Evolutionary conservation across 2,888 invertebrate species (phyloP).

Genomic region (Phytoseiulus persimilis): DNA sequence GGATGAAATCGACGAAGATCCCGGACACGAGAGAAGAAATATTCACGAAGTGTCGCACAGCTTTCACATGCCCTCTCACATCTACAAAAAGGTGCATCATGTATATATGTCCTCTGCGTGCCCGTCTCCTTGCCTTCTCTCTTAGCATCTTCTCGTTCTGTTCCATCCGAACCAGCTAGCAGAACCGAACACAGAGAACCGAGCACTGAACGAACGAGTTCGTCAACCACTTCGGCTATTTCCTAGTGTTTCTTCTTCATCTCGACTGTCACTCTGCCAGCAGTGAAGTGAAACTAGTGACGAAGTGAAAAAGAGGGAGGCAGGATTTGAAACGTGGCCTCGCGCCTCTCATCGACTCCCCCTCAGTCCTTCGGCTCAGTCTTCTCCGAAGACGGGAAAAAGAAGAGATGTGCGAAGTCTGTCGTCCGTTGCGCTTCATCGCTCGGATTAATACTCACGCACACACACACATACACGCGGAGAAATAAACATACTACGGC

Average conservation of each 20-base stretch:
- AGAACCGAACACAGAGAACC: too few species aligned
- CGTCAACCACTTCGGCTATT: not conserved
- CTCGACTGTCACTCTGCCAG: not conserved
- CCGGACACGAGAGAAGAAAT: too few species aligned
- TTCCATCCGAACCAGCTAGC: too few species aligned
- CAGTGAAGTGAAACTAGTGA: not conserved
- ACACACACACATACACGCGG: not conserved
- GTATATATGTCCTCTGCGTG: too few species aligned
- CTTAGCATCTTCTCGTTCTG: too few species aligned
- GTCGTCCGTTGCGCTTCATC: not conserved
- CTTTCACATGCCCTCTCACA: too few species aligned
- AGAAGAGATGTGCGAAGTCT: not conserved
- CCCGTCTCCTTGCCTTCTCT: too few species aligned
- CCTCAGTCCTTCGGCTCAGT: not conserved
- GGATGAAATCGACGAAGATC: too few species aligned
- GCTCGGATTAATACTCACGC: not conserved
- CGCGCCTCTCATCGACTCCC: conserved; percentile 5
- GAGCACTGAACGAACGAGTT: too few species aligned
- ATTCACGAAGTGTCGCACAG: too few species aligned
- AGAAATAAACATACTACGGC: not conserved
- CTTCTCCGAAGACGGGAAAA: not conserved
- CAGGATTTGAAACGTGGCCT: not conserved
- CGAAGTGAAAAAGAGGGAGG: not conserved
- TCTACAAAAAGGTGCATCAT: too few species aligned
- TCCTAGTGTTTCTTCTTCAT: not conserved